These are phyloP conservation scores for Halcyon senegalensis DNA, from an alignment of 2,113 vertebrate genomes.

Conservation along the genomic window DNA sequence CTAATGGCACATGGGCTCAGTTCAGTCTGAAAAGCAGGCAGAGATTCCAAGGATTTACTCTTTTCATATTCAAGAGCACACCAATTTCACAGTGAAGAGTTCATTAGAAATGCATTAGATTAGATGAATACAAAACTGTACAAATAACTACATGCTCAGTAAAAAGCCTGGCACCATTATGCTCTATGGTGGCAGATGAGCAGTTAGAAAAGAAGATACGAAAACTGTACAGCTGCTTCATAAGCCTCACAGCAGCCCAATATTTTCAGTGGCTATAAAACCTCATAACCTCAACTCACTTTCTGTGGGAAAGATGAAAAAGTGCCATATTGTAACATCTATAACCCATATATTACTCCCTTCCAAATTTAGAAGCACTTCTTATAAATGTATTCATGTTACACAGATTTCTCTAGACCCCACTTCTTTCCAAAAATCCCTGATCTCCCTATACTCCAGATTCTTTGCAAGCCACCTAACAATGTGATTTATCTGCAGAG, in stretches of 20 bases:
- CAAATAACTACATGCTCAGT: background rate
- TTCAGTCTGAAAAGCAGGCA: constrained; percentile 33
- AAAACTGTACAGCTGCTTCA: background rate
- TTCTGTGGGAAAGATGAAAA: background rate
- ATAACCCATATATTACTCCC: background rate
- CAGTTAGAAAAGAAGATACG: background rate
- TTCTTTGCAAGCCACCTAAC: background rate
- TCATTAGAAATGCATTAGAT: constrained; percentile 35
- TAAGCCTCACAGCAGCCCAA: background rate
- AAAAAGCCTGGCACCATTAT: background rate
- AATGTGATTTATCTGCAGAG: background rate
- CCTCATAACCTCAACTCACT: background rate
- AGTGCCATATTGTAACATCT: background rate
- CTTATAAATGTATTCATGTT: background rate
- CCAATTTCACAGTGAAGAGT: background rate
- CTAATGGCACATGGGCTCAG: background rate
- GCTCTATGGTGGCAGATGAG: background rate
- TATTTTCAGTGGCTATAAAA: background rate
- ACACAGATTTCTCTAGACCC: background rate
- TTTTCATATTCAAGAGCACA: constrained; percentile 29
- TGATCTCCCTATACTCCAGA: background rate
- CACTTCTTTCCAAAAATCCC: background rate
- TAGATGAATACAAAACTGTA: background rate
- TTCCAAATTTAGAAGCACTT: background rate
- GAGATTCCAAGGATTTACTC: constrained; percentile 14